These are phyloP conservation scores for Tylochromis polylepis DNA, from an alignment of 2,113 vertebrate genomes.

Conservation along the genomic window DNA sequence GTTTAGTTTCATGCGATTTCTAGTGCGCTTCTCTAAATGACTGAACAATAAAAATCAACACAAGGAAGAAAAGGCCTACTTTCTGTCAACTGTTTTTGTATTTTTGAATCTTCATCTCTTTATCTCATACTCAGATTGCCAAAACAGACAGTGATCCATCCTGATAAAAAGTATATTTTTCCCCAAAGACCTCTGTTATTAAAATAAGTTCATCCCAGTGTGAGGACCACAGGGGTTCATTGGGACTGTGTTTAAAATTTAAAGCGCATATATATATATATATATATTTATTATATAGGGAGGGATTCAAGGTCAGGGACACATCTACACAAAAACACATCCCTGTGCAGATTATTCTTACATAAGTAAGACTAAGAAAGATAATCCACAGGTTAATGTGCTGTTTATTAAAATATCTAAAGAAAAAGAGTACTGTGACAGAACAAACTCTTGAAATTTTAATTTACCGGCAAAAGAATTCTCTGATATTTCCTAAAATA, in stretches of 20 bases:
- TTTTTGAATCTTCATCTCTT: background rate
- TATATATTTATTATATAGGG: background rate
- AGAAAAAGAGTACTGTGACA: background rate
- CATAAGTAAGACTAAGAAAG: background rate
- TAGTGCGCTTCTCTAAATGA: background rate
- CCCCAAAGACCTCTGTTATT: background rate
- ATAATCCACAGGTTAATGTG: background rate
- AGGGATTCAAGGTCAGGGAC: background rate
- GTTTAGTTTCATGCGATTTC: background rate
- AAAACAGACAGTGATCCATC: background rate
- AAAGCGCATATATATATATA: background rate
- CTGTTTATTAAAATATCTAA: background rate
- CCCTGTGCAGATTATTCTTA: background rate
- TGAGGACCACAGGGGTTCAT: slow-evolving; percentile 16
- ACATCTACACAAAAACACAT: background rate
- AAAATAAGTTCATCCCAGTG: slow-evolving; percentile 26
- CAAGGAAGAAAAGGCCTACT: background rate
- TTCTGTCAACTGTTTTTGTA: background rate
- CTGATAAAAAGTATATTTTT: background rate
- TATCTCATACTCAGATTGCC: background rate
- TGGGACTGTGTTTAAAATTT: slow-evolving; percentile 22
- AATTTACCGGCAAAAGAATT: background rate
- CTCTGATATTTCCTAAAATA: background rate
- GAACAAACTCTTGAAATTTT: background rate
- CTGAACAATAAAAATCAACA: background rate